Conservation (phyloP, 2,888 invertebrate genomes). For the Serripes groenlandicus region DNA sequence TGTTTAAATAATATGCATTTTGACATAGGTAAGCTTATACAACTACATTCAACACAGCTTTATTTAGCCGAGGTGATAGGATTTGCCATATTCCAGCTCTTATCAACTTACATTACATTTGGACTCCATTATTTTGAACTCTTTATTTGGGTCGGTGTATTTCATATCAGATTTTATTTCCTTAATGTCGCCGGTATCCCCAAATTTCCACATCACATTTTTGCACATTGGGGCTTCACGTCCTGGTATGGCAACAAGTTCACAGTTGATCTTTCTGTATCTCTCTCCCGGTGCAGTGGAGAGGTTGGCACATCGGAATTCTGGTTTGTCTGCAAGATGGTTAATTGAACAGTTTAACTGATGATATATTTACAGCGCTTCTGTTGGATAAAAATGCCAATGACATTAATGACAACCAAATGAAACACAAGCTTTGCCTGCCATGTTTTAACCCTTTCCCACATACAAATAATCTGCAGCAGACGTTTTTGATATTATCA, state of each 20-base stretch:
- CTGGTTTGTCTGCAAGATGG: slow-evolving; percentile 44
- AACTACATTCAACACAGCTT: neutral
- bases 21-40: neutral
- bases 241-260: slow-evolving; percentile 24
- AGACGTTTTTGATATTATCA: no score
- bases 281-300: slow-evolving; percentile 22
- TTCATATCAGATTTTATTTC: slow-evolving; percentile 9
- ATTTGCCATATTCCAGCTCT: neutral
- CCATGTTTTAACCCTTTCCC: no score
- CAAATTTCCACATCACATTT: slow-evolving; percentile 48
- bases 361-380: no score
- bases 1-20: no score
- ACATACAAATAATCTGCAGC: no score
- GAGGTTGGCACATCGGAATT: slow-evolving; percentile 35
- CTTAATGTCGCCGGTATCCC: slow-evolving; percentile 7
- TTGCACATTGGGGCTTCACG: slow-evolving; percentile 22
- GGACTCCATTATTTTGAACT: slow-evolving; percentile 35
- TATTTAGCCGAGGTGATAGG: neutral
- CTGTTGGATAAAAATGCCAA: no score
- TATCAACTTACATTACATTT: slow-evolving; percentile 34
- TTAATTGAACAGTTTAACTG: no score
- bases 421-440: no score
- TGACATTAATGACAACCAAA: no score
- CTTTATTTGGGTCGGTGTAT: slow-evolving; percentile 7
- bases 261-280: slow-evolving; percentile 34